phyloP scores from a whole-genome alignment of 1,140 invertebrate genomes.

The Bombus superbus region DNA sequence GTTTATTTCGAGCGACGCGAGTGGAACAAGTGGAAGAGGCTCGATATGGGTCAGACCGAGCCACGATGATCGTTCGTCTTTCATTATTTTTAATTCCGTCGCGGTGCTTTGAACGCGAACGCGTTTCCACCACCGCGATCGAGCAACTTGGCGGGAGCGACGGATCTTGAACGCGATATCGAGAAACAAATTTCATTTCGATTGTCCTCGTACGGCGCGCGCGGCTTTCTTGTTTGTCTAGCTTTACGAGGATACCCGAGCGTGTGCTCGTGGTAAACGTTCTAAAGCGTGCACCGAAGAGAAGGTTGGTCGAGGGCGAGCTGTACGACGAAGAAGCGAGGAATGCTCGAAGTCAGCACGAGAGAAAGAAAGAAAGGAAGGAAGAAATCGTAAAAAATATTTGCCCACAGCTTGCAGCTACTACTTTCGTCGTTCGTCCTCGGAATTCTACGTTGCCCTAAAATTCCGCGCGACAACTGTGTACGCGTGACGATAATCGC shows the following conservation, averaged over 20 bases:
- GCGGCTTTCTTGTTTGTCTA: neutral
- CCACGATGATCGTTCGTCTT: neutral
- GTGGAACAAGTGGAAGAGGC: conserved; percentile 18
- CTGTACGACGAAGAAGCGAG: neutral
- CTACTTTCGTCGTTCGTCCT: neutral
- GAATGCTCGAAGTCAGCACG: neutral
- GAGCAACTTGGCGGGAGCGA: no score
- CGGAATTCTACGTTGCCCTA: neutral
- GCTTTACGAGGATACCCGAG: neutral
- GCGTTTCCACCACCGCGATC: neutral
- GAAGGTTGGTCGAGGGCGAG: neutral
- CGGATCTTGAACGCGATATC: neutral
- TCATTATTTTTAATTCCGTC: conserved; percentile 40
- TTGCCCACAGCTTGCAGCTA: neutral
- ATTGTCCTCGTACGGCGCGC: neutral
- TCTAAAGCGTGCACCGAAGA: neutral
- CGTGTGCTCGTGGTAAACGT: neutral
- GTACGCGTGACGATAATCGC: conserved; percentile 11
- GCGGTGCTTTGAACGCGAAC: neutral
- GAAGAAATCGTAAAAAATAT: neutral
- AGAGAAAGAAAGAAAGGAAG: no score
- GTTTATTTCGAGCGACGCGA: conserved; percentile 24
- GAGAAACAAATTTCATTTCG: conserved; percentile 1
- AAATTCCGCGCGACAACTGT: neutral
- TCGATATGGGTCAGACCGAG: conserved; percentile 38